These are phyloP conservation scores for Lithophane ornitopus DNA, from an alignment of 2,888 invertebrate species.

Conservation along the genomic window DNA sequence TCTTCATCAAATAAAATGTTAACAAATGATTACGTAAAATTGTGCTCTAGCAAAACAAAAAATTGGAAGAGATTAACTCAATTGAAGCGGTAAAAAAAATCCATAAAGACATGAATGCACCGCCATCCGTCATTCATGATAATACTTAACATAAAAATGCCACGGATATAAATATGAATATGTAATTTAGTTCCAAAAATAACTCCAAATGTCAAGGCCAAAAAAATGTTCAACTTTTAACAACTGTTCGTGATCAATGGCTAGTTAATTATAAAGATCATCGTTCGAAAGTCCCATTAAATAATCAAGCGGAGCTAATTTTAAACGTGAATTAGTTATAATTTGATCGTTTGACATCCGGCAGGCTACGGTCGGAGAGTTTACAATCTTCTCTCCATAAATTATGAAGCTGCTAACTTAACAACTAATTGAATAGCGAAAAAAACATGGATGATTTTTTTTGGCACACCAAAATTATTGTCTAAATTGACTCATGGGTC, in stretches of 20 bases:
- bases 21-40: background rate
- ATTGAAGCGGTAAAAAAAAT: background rate
- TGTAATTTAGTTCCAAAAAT: conserved; percentile 31
- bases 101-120: conserved; percentile 24
- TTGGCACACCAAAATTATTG: conserved; percentile 3
- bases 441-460: conserved; percentile 8
- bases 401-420: conserved; percentile 43
- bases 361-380: conserved; percentile 45
- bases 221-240: conserved; percentile 4
- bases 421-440: conserved; percentile 29
- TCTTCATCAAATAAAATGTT: background rate
- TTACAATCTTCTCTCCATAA: conserved; percentile 47
- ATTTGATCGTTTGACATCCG: conserved; percentile 53
- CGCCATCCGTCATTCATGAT: conserved; percentile 19
- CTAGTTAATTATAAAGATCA: conserved; percentile 33
- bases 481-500: conserved; percentile 26
- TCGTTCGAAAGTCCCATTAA: conserved; percentile 44
- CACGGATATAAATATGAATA: conserved; percentile 21
- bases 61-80: background rate
- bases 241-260: conserved; percentile 38
- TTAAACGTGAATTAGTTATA: conserved; percentile 48
- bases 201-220: conserved; percentile 37
- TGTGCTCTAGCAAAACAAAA: no score
- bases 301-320: conserved; percentile 39
- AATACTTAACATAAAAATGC: conserved; percentile 18